Percentiles rank a stretch among this genome's conserved stretches.
Evolutionary conservation across 2,888 invertebrate species (phyloP).

Genomic region (Yponomeuta sedellus): DNA sequence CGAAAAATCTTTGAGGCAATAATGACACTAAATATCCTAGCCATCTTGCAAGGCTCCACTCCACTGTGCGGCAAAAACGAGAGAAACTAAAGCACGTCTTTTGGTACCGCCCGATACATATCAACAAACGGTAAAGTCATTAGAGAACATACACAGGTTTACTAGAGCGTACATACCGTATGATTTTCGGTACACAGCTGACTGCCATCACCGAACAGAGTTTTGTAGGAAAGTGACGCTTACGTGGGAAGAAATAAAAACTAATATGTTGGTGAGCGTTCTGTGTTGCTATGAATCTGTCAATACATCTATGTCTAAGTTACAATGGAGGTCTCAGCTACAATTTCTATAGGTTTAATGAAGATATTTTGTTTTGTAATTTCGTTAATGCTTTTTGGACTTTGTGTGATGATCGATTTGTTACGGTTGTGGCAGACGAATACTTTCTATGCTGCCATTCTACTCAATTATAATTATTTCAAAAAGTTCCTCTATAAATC

Average conservation of each 20-base stretch:
- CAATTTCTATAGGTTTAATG: neutral
- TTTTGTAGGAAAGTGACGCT: neutral
- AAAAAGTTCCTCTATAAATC: neutral
- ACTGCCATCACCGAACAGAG: conserved; percentile 9
- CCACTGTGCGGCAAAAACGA: no score
- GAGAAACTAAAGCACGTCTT: neutral
- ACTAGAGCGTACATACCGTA: conserved; percentile 21
- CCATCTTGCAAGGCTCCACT: no score
- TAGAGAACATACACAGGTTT: conserved; percentile 15
- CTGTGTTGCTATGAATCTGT: conserved; percentile 14
- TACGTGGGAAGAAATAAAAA: neutral
- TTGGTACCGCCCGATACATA: neutral
- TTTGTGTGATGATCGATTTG: conserved; percentile 13
- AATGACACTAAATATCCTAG: no score
- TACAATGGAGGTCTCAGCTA: conserved; percentile 17
- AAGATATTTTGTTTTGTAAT: conserved; percentile 4
- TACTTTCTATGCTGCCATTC: neutral
- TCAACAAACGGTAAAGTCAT: neutral
- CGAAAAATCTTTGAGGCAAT: no score
- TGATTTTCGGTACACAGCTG: conserved; percentile 18
- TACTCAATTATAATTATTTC: neutral
- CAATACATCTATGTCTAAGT: conserved; percentile 23
- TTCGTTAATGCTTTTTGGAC: neutral
- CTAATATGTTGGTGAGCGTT: neutral
- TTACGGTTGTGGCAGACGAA: neutral